These are phyloP conservation scores for Sinonovacula constricta DNA, from an alignment of 1,140 invertebrate genomes.

Conservation along the genomic window DNA sequence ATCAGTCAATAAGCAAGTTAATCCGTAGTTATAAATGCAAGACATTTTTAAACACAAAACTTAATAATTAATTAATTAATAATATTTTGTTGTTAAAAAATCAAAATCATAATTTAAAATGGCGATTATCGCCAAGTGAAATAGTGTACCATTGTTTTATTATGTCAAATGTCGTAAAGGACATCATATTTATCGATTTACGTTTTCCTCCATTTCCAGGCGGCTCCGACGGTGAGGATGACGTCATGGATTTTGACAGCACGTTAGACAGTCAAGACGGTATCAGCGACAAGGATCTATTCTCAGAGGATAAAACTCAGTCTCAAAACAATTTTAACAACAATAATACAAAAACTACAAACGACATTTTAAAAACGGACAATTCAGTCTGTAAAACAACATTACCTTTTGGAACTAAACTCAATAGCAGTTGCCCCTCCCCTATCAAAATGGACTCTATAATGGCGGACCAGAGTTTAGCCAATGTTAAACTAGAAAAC, in stretches of 20 bases:
- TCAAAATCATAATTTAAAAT: no score
- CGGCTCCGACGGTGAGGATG: constrained; percentile 43
- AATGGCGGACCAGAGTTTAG: constrained; percentile 27
- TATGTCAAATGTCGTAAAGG: no score
- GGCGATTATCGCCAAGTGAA: no score
- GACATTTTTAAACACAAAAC: no score
- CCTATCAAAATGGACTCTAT: constrained; percentile 40
- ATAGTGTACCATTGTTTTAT: no score
- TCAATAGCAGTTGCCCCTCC: constrained; percentile 23
- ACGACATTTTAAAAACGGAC: constrained; percentile 22
- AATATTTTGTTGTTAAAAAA: no score
- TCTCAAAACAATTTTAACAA: constrained; percentile 17
- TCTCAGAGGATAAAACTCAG: constrained; percentile 35
- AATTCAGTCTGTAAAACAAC: constrained; percentile 19
- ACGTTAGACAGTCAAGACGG: constrained; percentile 48
- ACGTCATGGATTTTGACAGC: constrained; percentile 48
- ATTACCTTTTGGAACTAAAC: constrained; percentile 29
- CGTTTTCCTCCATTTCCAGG: background rate
- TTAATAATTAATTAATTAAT: no score
- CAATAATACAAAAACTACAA: background rate
- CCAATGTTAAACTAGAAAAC: constrained; percentile 44
- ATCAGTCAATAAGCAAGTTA: no score
- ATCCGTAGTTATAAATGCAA: no score
- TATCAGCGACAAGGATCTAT: constrained; percentile 34
- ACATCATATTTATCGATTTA: no score